Conservation (phyloP, 2,888 invertebrate genomes). For the Erebia epiphron region DNA sequence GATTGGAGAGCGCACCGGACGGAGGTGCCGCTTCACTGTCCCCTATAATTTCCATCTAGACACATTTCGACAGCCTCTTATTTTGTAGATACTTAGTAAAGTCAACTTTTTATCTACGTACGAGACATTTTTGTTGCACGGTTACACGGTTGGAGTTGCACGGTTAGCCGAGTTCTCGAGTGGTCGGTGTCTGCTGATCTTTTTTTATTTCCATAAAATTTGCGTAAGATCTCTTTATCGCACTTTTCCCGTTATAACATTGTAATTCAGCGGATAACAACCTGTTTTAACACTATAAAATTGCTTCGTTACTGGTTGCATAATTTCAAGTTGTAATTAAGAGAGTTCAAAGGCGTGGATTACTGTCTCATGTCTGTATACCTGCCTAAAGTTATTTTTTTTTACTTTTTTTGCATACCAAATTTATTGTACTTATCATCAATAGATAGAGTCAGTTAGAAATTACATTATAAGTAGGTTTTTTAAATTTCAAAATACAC, state of each 20-base stretch:
- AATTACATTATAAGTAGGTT: too few species aligned
- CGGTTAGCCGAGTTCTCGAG: neutral
- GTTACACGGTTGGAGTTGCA: too few species aligned
- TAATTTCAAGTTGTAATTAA: conserved; percentile 30
- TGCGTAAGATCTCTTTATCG: conserved; percentile 20
- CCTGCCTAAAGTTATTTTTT: neutral
- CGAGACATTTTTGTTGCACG: conserved; percentile 4
- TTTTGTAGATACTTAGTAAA: conserved; percentile 26
- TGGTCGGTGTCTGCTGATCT: neutral
- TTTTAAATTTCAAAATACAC: too few species aligned
- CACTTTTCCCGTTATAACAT: conserved; percentile 32
- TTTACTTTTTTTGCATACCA: neutral
- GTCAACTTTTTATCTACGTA: conserved; percentile 16
- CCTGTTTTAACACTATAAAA: conserved; percentile 27
- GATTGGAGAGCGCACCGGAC: conserved; percentile 46
- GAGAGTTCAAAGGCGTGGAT: conserved; percentile 36
- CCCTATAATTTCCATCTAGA: conserved; percentile 66
- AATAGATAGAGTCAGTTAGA: too few species aligned
- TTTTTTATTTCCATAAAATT: conserved; percentile 16
- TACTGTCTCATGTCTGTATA: conserved; percentile 8
- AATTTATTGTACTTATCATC: neutral
- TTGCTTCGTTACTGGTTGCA: conserved; percentile 30
- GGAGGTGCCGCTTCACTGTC: conserved; percentile 52
- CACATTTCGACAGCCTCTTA: conserved; percentile 54
- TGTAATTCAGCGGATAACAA: conserved; percentile 32